Evolutionary conservation across 2,797 vertebrate genomes (phyloP), one percentile per base, ranked within the genome.

Genomic region (Anisognathus igniventris): DNA sequence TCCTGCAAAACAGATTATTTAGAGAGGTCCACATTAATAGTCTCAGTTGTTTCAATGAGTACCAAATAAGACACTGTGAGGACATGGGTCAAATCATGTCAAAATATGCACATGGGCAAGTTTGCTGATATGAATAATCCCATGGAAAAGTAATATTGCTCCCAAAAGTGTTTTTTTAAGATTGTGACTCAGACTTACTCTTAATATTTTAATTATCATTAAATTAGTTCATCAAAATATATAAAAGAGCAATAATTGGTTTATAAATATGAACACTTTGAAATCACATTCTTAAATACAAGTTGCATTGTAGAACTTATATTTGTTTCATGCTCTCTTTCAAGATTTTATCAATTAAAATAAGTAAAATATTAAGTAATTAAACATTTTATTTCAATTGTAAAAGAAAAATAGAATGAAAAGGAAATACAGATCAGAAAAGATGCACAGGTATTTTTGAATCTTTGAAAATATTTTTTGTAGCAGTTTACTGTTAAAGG

Each of bases 401-500:
- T 58, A 40, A 40, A 67, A 95, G 57, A 57, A 64, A 92, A 95
- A 21, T 9, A 76, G 35, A 96, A 90, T 21, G 22, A 83, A 92
- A 94, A 24, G 15, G 33, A 60, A 88, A 92, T 67, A 82, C 76
- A 71, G 71, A 88, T 78, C 21, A 10, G 44, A 86, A 94, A 92
- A 94, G 61, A 91, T 74, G 54, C 58, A 95, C 50, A 44, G 66
- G 85, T 90, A 86, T 91, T 60, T 86, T 93, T 94, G 62, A 75
- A 62, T 66, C 58, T 92, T 54, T 86, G 70, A 87, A 95, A 96
- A 92, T 75, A 94, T 58, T 95, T 95, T 95, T 91, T 95, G 83
- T 89, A 93, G 76, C 91, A 77, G 70, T 96, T 95, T 97, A 95
- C 95, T 95, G 89, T 91, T 93, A 92, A 94, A 95, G 93, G 92